Base-by-base conservation (phyloP, 1,140 invertebrate genomes). In the Aricia agestis region DNA sequence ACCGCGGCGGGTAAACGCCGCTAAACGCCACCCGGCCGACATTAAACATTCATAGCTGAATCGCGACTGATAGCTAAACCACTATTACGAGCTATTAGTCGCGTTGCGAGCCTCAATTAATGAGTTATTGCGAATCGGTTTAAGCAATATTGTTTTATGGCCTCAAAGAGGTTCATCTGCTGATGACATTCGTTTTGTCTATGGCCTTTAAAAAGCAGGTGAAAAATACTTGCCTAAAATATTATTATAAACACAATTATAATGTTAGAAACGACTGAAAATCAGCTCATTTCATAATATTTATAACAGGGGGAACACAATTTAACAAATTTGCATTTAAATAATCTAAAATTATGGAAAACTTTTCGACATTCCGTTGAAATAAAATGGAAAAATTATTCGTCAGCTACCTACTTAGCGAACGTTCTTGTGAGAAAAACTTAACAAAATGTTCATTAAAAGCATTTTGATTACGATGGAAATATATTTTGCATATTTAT, bases 1-100 rank as follows among this genome's bases (percentile, higher is more conserved):
- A 79, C 82, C 78, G 74, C 72, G 78, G 72, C 81, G 79, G 77
- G 82, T 89, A 89, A 89, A 87, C 82, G 82, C 61, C 79, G 85
- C 80, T 89, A 89, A 89, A 87, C 82, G 83, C 52, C 76, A 71
- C 68, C 65, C 75, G 66, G 78, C 69, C 73, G 76, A 76, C 77
- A 83, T 86, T 84, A 84, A 74, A 70, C 76, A 79, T 85, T 85
- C 82, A 79, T 41, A 76, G 80, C 74, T 72, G 72, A 69, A 81
- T 77, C 76, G 70, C 72, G 71, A 70, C 73, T 68, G 45, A 68
- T 57, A 68, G 9, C 36, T 36, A 36, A 6, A 36, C 36, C 36
- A 9, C 36, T 36, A 36, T 36, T 36, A 36, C 36, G 36, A 7
- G 36, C 36, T 36, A 36, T 6, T 36, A 36, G 36, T 7, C 36